Evolutionary conservation across 1,140 invertebrate genomes (phyloP).

Genomic region (Colletes gigas): DNA sequence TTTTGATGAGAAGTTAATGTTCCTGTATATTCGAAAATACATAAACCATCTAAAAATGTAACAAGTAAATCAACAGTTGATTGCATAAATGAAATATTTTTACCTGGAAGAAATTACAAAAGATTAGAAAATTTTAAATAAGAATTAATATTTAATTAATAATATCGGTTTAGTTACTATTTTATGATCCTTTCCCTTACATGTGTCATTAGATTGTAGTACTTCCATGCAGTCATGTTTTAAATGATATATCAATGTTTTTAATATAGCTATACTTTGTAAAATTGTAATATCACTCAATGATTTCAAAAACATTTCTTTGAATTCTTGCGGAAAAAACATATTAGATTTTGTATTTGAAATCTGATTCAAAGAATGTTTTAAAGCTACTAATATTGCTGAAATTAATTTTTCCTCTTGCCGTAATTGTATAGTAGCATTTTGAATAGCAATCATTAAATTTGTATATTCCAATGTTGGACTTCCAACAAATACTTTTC

Average conservation of each 20-base stretch:
- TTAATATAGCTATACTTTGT: slow-evolving; percentile 48
- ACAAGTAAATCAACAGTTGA: slow-evolving; percentile 61
- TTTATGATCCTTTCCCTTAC: slow-evolving; percentile 34
- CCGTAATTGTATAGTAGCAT: slow-evolving; percentile 52
- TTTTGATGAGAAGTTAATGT: slow-evolving; percentile 57
- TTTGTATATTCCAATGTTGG: slow-evolving; percentile 49
- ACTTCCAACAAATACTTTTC: slow-evolving; percentile 63
- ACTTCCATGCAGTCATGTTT: slow-evolving; percentile 49
- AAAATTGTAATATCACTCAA: slow-evolving; percentile 38
- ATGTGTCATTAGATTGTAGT: slow-evolving; percentile 25
- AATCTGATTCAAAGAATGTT: not conserved
- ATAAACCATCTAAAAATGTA: slow-evolving; percentile 61
- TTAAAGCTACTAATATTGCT: slow-evolving; percentile 46
- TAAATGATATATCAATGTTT: slow-evolving; percentile 53
- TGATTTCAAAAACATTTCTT: slow-evolving; percentile 33
- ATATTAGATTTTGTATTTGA: not conserved
- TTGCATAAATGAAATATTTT: slow-evolving; percentile 56
- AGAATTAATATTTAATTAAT: slow-evolving; percentile 26
- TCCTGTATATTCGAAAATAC: slow-evolving; percentile 62
- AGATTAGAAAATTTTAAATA: slow-evolving; percentile 20
- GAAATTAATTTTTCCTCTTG: slow-evolving; percentile 66
- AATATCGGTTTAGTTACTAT: slow-evolving; percentile 7
- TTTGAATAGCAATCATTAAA: slow-evolving; percentile 63
- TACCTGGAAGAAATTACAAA: slow-evolving; percentile 60
- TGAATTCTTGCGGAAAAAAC: slow-evolving; percentile 50